Evolutionary conservation across 2,888 invertebrate genomes (phyloP).

Genomic region (Phaonia tiefii): DNA sequence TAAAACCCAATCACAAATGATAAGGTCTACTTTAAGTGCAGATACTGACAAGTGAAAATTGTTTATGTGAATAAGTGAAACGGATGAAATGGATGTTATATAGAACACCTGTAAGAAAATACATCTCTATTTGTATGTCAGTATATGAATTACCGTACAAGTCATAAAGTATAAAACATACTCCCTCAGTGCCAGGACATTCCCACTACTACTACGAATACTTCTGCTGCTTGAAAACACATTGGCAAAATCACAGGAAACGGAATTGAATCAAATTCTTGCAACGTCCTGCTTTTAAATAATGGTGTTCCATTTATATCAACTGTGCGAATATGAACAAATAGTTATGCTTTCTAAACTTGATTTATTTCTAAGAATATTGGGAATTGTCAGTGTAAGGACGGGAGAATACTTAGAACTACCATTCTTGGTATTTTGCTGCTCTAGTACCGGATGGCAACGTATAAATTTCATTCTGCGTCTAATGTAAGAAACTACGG

Average conservation of each 20-base stretch:
- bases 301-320: not conserved
- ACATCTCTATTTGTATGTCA: not conserved
- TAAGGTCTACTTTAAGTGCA: too few species aligned
- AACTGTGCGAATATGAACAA: not conserved
- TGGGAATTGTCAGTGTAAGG: not conserved
- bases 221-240: too few species aligned
- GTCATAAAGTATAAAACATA: conserved; percentile 22
- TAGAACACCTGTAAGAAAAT: too few species aligned
- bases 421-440: not conserved
- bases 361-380: conserved; percentile 19
- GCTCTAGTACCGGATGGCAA: conserved; percentile 3
- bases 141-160: conserved; percentile 19
- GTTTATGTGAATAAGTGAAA: not conserved
- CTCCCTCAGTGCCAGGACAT: not conserved
- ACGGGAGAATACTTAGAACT: conserved; percentile 9
- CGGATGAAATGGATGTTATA: too few species aligned
- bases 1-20: too few species aligned
- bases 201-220: too few species aligned
- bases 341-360: not conserved
- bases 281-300: not conserved
- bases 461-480: not conserved
- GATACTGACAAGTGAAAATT: not conserved
- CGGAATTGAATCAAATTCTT: conserved; percentile 38
- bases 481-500: too few species aligned
- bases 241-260: not conserved